phyloP scores from a whole-genome alignment of 2,113 vertebrate species.

The Gasterosteus aculeatus region DNA sequence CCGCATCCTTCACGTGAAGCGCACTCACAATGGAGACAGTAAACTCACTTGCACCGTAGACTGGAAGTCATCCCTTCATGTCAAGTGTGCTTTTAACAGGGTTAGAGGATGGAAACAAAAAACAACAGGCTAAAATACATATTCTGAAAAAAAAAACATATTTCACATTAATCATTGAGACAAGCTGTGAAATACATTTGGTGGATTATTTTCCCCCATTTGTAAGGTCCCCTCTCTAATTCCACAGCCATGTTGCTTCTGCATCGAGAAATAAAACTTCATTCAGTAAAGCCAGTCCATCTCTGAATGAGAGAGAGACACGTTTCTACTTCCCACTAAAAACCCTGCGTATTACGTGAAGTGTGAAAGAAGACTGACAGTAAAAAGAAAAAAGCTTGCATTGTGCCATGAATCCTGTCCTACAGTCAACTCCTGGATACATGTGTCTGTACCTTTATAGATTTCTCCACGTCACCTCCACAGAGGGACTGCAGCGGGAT shows the following conservation, averaged over 20 bases:
- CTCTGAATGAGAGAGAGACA: neutral
- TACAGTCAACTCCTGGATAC: neutral
- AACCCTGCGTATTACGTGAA: neutral
- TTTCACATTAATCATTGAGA: neutral
- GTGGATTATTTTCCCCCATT: neutral
- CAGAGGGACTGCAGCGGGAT: constrained; percentile 92
- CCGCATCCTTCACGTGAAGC: constrained; percentile 42
- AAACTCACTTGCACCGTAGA: constrained; percentile 66
- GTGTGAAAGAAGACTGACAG: neutral
- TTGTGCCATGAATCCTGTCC: neutral
- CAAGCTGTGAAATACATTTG: neutral
- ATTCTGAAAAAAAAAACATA: neutral
- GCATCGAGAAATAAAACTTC: neutral
- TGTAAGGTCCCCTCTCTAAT: neutral
- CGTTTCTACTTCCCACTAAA: too few relatives aligned
- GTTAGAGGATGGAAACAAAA: constrained; percentile 51
- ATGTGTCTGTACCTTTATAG: constrained; percentile 83
- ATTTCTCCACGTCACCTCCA: constrained; percentile 92
- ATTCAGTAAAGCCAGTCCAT: neutral
- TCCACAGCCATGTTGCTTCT: neutral
- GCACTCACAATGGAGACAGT: constrained; percentile 37
- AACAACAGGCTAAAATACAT: constrained; percentile 25
- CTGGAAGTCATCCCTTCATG: constrained; percentile 62
- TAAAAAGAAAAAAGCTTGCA: neutral
- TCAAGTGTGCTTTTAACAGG: constrained; percentile 64